Evolutionary conservation across 2,888 invertebrate genomes (phyloP).

Genomic region (Rhaphigaster nebulosa): DNA sequence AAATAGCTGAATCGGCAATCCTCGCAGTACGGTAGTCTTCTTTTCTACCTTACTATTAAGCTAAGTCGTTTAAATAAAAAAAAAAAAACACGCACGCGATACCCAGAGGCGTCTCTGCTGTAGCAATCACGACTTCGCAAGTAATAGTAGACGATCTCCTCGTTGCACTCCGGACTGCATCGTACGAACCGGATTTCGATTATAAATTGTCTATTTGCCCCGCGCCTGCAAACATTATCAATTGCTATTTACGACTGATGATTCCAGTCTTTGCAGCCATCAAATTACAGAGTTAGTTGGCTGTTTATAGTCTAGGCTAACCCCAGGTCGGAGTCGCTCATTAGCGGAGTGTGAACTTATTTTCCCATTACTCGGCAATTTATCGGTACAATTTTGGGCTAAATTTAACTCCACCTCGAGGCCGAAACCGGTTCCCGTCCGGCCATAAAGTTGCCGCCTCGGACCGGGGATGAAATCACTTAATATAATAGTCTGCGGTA

Average conservation of each 20-base stretch:
- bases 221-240: not conserved
- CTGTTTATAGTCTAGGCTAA: slow-evolving; percentile 9
- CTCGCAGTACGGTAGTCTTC: not conserved
- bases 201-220: slow-evolving; percentile 22
- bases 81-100: slow-evolving; percentile 2
- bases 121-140: not conserved
- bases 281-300: slow-evolving; percentile 11
- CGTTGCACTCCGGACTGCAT: not conserved
- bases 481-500: not conserved
- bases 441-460: not conserved
- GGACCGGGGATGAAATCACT: not conserved
- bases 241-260: slow-evolving; percentile 2
- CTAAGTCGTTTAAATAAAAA: not conserved
- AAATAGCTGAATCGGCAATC: not conserved
- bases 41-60: not conserved
- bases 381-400: slow-evolving; percentile 21
- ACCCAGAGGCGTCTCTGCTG: not conserved
- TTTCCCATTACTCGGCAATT: slow-evolving; percentile 35
- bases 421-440: not conserved
- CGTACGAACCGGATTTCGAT: not conserved
- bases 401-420: not conserved
- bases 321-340: not conserved
- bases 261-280: not conserved
- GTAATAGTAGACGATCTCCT: not conserved
- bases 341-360: not conserved